These are phyloP conservation scores for Lucilia cuprina DNA, from an alignment of 1,140 invertebrate genomes.

Conservation along the genomic window DNA sequence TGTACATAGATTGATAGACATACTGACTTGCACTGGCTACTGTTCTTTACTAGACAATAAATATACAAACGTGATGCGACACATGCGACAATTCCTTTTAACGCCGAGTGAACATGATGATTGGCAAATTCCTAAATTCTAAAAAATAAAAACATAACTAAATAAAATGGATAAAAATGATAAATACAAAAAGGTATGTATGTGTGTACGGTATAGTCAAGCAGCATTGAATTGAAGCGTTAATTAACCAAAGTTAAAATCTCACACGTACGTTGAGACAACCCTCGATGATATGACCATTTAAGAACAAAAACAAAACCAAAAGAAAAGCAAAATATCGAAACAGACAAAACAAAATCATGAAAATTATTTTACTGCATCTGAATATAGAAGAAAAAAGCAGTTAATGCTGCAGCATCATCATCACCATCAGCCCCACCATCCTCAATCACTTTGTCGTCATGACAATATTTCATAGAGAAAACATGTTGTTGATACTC, in stretches of 20 bases:
- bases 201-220: not conserved
- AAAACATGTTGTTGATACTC: not conserved
- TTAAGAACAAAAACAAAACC: not conserved
- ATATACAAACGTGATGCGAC: conserved; percentile 21
- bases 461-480: not conserved
- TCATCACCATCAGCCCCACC: not conserved
- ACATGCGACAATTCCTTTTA: conserved; percentile 23
- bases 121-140: conserved; percentile 25
- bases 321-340: not conserved
- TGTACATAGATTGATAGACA: not conserved
- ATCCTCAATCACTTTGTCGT: not conserved
- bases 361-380: not conserved
- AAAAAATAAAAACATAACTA: not conserved
- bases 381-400: not conserved
- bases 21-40: not conserved
- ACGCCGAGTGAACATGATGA: conserved; percentile 17
- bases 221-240: conserved; percentile 3
- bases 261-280: not conserved
- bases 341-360: not conserved
- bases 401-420: not conserved
- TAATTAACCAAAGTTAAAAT: conserved; percentile 30
- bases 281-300: conserved; percentile 19
- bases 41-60: not conserved
- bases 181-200: not conserved
- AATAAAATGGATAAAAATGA: not conserved